These are phyloP conservation scores for Isotomurus palustris DNA, from an alignment of 2,888 invertebrate species.

Conservation along the genomic window DNA sequence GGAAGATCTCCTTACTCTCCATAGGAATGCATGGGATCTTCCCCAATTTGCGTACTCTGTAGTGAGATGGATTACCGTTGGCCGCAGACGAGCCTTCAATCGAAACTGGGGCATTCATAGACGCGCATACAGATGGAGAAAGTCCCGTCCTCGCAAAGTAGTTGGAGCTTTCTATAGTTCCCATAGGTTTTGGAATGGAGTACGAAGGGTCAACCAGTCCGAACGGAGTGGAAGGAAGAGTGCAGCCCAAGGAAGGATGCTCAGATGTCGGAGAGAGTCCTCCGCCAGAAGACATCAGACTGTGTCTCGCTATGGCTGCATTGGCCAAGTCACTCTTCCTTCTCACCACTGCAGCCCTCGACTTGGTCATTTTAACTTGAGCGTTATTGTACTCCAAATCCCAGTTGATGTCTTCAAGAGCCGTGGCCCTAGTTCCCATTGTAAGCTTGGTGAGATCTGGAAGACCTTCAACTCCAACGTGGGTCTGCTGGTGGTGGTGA, in stretches of 20 bases:
- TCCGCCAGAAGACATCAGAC: constrained; percentile 2
- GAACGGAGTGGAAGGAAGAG: background rate
- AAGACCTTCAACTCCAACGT: background rate
- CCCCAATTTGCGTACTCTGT: background rate
- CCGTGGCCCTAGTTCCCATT: background rate
- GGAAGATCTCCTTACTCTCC: constrained; percentile 44
- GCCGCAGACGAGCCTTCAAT: background rate
- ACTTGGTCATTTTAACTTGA: constrained; percentile 17
- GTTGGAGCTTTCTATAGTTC: constrained; percentile 3
- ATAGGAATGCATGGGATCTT: constrained; percentile 15
- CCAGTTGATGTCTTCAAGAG: constrained; percentile 1
- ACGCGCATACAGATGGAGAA: constrained; percentile 9
- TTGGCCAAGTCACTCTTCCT: constrained; percentile 44
- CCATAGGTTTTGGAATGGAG: background rate
- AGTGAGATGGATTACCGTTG: constrained; percentile 8
- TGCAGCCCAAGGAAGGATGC: constrained; percentile 4
- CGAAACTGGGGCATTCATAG: background rate
- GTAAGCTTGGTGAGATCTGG: background rate
- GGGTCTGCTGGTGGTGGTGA: background rate
- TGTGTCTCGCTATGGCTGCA: constrained; percentile 27
- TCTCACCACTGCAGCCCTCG: constrained; percentile 38
- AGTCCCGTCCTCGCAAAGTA: constrained; percentile 1
- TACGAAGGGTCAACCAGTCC: background rate
- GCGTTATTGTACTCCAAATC: constrained; percentile 24
- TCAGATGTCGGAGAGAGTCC: constrained; percentile 1